Conservation (phyloP, 2,797 vertebrate genomes). For the Spondyliosoma cantharus region DNA sequence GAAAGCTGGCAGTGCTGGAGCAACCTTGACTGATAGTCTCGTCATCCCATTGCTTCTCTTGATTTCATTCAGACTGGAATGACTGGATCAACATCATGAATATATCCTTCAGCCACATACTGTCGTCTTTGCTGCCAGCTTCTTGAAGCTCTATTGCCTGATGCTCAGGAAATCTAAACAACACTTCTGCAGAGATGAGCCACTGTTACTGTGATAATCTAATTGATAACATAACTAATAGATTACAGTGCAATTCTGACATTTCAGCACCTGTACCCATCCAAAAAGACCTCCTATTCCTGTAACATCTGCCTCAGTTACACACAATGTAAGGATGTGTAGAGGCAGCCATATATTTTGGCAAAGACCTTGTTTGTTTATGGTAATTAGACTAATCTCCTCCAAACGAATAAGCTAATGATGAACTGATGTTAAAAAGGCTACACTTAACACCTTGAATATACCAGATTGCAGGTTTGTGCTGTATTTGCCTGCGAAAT, state of each 20-base stretch:
- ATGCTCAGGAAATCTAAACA: too few relatives aligned
- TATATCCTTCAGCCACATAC: too few relatives aligned
- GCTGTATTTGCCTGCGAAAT: constrained; percentile 58
- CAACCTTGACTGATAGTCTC: too few relatives aligned
- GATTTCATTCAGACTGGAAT: too few relatives aligned
- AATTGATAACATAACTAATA: neutral
- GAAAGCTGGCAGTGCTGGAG: too few relatives aligned
- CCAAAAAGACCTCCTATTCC: neutral
- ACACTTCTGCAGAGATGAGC: too few relatives aligned
- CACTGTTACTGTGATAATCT: neutral
- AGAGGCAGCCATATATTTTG: constrained; percentile 15
- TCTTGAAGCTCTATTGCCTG: too few relatives aligned
- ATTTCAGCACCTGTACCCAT: neutral
- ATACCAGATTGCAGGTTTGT: constrained; percentile 42
- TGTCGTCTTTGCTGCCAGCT: too few relatives aligned
- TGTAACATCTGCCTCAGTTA: neutral
- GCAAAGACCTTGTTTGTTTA: constrained; percentile 44
- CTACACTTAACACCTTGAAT: constrained; percentile 27
- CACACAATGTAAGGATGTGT: constrained; percentile 1
- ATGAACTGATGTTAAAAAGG: constrained; percentile 46
- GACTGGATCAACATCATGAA: too few relatives aligned
- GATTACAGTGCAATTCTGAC: neutral
- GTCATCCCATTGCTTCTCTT: too few relatives aligned
- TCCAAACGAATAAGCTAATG: constrained; percentile 39
- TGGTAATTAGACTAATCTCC: constrained; percentile 46